A percentile compares a stretch with the other conserved stretches of the same genome.
phyloP scores from a whole-genome alignment of 2,113 vertebrate species.

The Copsychus sechellarum region DNA sequence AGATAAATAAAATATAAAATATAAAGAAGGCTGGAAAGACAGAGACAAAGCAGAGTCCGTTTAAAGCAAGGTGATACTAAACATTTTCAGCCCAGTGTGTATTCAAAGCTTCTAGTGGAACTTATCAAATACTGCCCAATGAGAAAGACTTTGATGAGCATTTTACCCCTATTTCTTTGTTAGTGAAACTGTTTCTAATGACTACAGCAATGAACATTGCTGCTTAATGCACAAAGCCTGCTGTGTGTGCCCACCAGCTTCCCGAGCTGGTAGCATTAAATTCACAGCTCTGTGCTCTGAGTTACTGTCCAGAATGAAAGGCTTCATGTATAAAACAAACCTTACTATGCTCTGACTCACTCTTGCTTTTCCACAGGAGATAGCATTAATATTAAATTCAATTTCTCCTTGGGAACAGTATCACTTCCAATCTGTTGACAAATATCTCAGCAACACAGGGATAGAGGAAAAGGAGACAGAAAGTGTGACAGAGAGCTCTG shows the following conservation, averaged over 20 bases:
- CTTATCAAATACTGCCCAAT: neutral
- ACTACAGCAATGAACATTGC: neutral
- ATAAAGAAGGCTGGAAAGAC: neutral
- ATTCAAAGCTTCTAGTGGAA: neutral
- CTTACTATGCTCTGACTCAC: constrained; percentile 48
- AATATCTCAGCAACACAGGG: constrained; percentile 60
- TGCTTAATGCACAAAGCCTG: constrained; percentile 21
- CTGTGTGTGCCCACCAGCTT: constrained; percentile 21
- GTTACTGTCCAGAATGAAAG: constrained; percentile 11
- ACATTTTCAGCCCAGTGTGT: neutral
- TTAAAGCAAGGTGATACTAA: neutral
- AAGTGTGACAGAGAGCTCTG: neutral
- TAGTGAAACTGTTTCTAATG: neutral
- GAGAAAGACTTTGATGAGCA: neutral
- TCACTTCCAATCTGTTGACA: constrained; percentile 57
- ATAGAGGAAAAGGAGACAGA: neutral
- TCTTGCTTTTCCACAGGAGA: neutral
- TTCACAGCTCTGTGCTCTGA: neutral
- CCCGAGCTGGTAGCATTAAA: neutral
- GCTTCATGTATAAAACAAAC: constrained; percentile 27
- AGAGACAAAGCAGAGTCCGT: neutral
- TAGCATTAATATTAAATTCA: constrained; percentile 7
- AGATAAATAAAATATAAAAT: neutral
- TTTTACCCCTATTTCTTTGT: neutral
- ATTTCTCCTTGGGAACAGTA: neutral